Evolutionary conservation across 2,888 invertebrate genomes (phyloP).

Genomic region (Lottia gigantea): DNA sequence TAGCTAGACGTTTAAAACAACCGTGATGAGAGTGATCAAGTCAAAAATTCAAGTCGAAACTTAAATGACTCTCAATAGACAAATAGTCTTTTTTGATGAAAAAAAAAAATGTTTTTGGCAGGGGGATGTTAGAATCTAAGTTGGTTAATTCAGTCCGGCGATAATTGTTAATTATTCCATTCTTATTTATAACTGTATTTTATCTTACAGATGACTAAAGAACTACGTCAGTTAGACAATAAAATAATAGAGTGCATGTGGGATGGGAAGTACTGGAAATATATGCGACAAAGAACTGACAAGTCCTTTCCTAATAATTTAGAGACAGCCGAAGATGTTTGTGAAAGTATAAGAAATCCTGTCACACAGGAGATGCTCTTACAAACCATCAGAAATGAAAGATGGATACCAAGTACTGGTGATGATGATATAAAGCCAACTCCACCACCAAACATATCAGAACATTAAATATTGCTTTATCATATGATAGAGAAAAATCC

Average conservation of each 20-base stretch:
- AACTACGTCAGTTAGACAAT: slow-evolving; percentile 82
- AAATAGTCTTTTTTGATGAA: too few relatives aligned
- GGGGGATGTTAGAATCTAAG: too few relatives aligned
- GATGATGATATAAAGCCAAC: too few relatives aligned
- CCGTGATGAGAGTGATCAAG: slow-evolving; percentile 93
- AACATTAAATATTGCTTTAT: too few relatives aligned
- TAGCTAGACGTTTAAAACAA: slow-evolving; percentile 98
- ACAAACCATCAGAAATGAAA: slow-evolving; percentile 65
- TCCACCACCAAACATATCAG: too few relatives aligned
- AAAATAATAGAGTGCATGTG: slow-evolving; percentile 96
- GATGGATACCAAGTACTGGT: slow-evolving; percentile 36
- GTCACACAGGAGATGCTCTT: slow-evolving; percentile 86
- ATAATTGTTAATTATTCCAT: too few relatives aligned
- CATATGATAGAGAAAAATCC: too few relatives aligned
- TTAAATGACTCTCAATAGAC: too few relatives aligned
- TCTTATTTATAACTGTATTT: too few relatives aligned
- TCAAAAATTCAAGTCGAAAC: slow-evolving; percentile 98
- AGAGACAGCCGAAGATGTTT: slow-evolving; percentile 87
- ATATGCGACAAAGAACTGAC: slow-evolving; percentile 95
- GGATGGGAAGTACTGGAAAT: slow-evolving; percentile 82
- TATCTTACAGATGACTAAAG: slow-evolving; percentile 74
- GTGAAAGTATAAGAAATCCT: slow-evolving; percentile 83
- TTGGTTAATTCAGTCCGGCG: too few relatives aligned
- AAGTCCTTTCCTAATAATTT: slow-evolving; percentile 94
- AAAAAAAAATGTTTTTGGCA: too few relatives aligned